phyloP scores from a whole-genome alignment of 2,797 vertebrate genomes.

The Mus spretus region DNA sequence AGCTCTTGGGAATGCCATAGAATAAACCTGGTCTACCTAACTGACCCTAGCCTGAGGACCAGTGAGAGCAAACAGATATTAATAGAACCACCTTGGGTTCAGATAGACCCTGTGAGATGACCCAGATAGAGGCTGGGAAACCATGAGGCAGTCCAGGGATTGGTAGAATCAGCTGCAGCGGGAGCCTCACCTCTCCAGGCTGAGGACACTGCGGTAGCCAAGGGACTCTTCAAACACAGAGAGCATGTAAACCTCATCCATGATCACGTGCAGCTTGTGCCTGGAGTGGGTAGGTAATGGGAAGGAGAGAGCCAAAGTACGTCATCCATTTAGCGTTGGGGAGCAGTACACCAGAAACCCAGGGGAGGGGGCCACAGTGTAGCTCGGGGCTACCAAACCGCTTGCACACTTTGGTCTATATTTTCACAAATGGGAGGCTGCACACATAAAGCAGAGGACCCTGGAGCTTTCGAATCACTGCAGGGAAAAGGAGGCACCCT shows the following conservation, averaged over 20 bases:
- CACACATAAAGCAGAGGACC: neutral
- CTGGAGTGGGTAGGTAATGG: conserved; percentile 84
- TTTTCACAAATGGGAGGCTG: neutral
- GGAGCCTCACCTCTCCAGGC: conserved; percentile 92
- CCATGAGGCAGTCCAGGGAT: rapidly evolving
- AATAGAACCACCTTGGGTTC: neutral
- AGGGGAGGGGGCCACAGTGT: neutral
- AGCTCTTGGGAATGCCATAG: neutral
- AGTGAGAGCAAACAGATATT: too few relatives aligned
- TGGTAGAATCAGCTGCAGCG: too few relatives aligned
- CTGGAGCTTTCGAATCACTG: neutral
- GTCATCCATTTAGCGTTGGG: rapidly evolving
- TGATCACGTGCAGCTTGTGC: conserved; percentile 94
- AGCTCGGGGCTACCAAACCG: neutral
- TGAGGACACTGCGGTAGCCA: conserved; percentile 94
- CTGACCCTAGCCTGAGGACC: neutral
- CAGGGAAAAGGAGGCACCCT: rapidly evolving
- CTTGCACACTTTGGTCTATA: neutral
- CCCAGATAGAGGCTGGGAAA: neutral
- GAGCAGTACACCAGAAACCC: neutral
- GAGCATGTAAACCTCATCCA: conserved; percentile 99
- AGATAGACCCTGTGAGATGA: neutral
- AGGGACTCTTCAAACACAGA: conserved; percentile 94
- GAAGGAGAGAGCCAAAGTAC: neutral
- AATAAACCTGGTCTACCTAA: neutral